These are phyloP conservation scores for Pogonognathellus flavescens DNA, from an alignment of 1,140 invertebrate genomes.

Conservation along the genomic window DNA sequence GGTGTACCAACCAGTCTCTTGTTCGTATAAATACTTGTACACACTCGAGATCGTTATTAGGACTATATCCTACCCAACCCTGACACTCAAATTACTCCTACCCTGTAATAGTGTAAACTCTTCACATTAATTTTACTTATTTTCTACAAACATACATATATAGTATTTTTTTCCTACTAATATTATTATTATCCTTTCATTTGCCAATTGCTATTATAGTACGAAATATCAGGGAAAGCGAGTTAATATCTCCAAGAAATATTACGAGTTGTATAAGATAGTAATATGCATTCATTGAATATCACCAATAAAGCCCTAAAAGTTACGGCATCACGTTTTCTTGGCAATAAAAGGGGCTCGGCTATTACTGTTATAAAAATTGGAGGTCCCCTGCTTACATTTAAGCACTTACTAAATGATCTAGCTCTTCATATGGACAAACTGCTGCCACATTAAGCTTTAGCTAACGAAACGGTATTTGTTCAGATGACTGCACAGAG, in stretches of 20 bases:
- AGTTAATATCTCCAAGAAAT: background rate
- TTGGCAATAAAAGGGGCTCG: slow-evolving; percentile 6
- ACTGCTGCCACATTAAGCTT: background rate
- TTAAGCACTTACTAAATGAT: slow-evolving; percentile 58
- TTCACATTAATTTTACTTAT: background rate
- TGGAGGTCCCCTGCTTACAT: slow-evolving; percentile 24
- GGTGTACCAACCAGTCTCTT: background rate
- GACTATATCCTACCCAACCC: background rate
- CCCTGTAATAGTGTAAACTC: background rate
- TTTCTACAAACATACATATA: background rate
- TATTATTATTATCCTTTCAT: background rate
- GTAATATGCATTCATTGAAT: slow-evolving; percentile 7
- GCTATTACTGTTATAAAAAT: background rate
- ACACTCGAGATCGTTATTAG: background rate
- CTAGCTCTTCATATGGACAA: slow-evolving; percentile 35
- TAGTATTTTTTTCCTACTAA: background rate
- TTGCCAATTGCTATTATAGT: background rate
- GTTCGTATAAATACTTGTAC: slow-evolving; percentile 1
- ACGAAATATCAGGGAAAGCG: background rate
- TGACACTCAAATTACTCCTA: background rate
- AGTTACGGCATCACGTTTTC: background rate
- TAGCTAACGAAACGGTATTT: slow-evolving; percentile 1
- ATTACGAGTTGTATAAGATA: background rate
- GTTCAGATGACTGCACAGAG: background rate
- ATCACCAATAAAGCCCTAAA: background rate